These are phyloP conservation scores for Brachionus angularis DNA, from an alignment of 1,140 invertebrate species.

Conservation along the genomic window DNA sequence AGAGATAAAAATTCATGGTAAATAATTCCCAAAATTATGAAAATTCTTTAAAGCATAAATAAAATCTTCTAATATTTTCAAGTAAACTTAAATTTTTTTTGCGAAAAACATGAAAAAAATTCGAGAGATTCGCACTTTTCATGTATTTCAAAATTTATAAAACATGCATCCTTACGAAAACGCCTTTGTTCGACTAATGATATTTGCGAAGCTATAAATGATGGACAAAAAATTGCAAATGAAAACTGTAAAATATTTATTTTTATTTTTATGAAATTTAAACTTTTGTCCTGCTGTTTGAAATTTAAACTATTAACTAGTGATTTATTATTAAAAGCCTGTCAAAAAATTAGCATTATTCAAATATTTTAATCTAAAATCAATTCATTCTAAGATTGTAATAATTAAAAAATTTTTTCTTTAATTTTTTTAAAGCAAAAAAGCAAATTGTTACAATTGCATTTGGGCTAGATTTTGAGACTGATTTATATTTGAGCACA, in stretches of 20 bases:
- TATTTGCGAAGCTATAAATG: constrained; percentile 11
- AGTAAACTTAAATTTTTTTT: constrained; percentile 23
- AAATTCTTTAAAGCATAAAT: not conserved
- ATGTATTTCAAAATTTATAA: constrained; percentile 6
- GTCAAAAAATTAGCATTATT: constrained; percentile 12
- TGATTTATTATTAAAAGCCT: too few relatives aligned
- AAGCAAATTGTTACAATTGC: constrained; percentile 22
- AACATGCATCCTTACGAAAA: not conserved
- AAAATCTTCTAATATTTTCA: not conserved
- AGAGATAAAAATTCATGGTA: constrained; percentile 21
- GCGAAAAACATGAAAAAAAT: constrained; percentile 35
- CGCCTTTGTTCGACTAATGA: not conserved
- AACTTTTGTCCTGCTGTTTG: not conserved
- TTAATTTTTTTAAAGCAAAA: constrained; percentile 3
- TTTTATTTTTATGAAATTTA: not conserved
- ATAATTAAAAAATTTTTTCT: not conserved
- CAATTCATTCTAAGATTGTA: not conserved
- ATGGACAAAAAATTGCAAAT: constrained; percentile 9
- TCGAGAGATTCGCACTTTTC: constrained; percentile 26
- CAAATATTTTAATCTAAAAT: not conserved
- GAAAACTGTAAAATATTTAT: constrained; percentile 24
- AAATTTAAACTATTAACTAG: not conserved
- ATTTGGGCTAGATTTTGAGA: not conserved
- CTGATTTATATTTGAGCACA: not conserved
- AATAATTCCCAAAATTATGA: not conserved